These are phyloP conservation scores for Rachycentron canadum DNA, from an alignment of 2,797 vertebrate genomes.

Conservation along the genomic window DNA sequence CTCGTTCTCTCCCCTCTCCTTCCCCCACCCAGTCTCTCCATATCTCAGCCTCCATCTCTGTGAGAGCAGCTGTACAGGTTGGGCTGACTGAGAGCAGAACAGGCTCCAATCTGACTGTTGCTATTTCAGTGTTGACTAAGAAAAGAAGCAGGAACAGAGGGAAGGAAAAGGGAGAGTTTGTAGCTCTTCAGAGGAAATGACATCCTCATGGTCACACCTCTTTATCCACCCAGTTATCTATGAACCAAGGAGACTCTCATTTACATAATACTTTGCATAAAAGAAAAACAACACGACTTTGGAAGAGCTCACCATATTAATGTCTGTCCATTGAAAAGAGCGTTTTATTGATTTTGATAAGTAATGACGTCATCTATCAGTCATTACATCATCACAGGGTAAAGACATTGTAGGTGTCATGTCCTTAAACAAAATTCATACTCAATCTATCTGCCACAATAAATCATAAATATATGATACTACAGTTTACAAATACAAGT, in stretches of 20 bases:
- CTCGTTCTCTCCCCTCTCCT: constrained; percentile 17
- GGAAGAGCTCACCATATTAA: not conserved
- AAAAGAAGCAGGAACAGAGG: constrained; percentile 58
- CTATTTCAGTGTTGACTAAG: constrained; percentile 82
- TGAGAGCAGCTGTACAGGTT: constrained; percentile 53
- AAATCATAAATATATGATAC: too few species aligned
- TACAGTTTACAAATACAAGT: too few species aligned
- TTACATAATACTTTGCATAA: not conserved
- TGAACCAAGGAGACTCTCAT: not conserved
- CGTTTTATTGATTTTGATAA: not conserved
- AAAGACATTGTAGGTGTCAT: too few species aligned
- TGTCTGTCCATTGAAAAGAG: too few species aligned
- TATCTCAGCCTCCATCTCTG: constrained; percentile 77
- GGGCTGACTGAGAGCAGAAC: constrained; percentile 33
- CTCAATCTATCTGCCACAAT: too few species aligned
- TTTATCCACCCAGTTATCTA: constrained; percentile 25
- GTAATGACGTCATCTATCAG: not conserved
- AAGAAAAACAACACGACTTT: not conserved
- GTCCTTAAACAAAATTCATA: too few species aligned
- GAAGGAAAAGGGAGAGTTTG: constrained; percentile 11
- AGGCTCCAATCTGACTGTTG: constrained; percentile 61
- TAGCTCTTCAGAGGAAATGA: constrained; percentile 57
- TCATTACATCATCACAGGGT: not conserved
- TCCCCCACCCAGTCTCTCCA: constrained; percentile 57
- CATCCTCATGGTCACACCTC: constrained; percentile 52